phyloP scores from a whole-genome alignment of 2,888 invertebrate genomes.

The Corbicula japonica region DNA sequence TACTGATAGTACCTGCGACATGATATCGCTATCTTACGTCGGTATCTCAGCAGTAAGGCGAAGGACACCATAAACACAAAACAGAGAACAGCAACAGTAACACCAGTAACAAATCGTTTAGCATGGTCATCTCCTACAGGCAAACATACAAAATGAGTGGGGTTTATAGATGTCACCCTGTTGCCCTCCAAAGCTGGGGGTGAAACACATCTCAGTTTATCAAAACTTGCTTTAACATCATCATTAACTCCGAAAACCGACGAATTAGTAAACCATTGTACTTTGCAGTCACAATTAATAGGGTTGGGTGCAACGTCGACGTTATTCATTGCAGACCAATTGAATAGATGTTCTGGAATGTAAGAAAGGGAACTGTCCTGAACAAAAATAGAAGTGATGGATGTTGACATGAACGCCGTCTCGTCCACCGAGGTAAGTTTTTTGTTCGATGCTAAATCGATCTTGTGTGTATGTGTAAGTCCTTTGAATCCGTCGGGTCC shows the following conservation, averaged over 20 bases:
- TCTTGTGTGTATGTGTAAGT: slow-evolving; percentile 4
- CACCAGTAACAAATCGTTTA: slow-evolving; percentile 41
- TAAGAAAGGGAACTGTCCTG: slow-evolving; percentile 23
- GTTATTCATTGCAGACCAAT: slow-evolving; percentile 30
- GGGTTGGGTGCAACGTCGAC: slow-evolving; percentile 33
- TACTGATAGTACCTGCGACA: slow-evolving; percentile 53
- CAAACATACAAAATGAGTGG: slow-evolving; percentile 19
- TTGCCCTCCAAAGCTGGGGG: slow-evolving; percentile 19
- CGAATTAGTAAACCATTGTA: slow-evolving; percentile 40
- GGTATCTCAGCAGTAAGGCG: slow-evolving; percentile 32
- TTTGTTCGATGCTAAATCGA: slow-evolving; percentile 35
- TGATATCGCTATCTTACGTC: slow-evolving; percentile 40
- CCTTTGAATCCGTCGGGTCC: slow-evolving; percentile 48
- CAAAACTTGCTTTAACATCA: slow-evolving; percentile 26
- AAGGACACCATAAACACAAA: slow-evolving; percentile 19
- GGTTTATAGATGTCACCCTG: neutral
- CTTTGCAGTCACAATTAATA: slow-evolving; percentile 50
- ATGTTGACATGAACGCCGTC: slow-evolving; percentile 37
- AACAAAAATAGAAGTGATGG: slow-evolving; percentile 20
- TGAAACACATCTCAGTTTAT: slow-evolving; percentile 27
- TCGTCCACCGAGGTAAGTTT: slow-evolving; percentile 33
- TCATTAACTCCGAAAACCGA: slow-evolving; percentile 33
- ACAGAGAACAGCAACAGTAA: slow-evolving; percentile 49
- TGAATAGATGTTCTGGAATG: slow-evolving; percentile 40
- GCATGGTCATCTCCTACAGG: slow-evolving; percentile 15